Percentiles rank a stretch among this genome's conserved stretches.
Conservation (phyloP, 2,113 vertebrate genomes). For the Myocastor coypus region DNA sequence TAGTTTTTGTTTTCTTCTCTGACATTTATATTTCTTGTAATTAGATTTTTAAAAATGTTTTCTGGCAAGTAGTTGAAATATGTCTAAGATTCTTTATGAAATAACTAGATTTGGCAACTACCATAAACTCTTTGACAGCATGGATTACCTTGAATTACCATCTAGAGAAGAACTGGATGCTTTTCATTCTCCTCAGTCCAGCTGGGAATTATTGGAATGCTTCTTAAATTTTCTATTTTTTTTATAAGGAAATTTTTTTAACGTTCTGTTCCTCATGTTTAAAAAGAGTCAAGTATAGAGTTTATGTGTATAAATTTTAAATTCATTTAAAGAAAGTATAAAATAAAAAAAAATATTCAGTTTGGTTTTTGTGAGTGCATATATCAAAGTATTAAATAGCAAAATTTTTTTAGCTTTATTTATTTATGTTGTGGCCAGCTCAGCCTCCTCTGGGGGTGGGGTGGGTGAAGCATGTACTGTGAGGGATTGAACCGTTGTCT, state of each 20-base stretch:
- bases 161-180: neutral
- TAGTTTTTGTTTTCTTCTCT: neutral
- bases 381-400: conserved; percentile 49
- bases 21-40: neutral
- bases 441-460: too few relatives aligned
- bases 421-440: too few relatives aligned
- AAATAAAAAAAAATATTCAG: conserved; percentile 56
- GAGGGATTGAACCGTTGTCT: too few relatives aligned
- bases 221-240: neutral
- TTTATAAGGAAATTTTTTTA: neutral
- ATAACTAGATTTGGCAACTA: neutral
- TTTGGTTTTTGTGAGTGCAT: neutral
- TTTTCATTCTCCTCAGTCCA: neutral
- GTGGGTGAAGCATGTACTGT: too few relatives aligned
- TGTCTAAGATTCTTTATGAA: neutral
- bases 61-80: conserved; percentile 5
- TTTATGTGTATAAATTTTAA: conserved; percentile 25
- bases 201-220: neutral
- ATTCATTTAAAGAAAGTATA: conserved; percentile 34
- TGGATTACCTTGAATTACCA: neutral
- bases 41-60: neutral
- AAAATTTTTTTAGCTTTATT: neutral
- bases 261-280: neutral
- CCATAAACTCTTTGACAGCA: neutral
- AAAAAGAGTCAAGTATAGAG: conserved; percentile 51